These are phyloP conservation scores for Arenaria interpres DNA, from an alignment of 2,113 vertebrate genomes.

Conservation along the genomic window DNA sequence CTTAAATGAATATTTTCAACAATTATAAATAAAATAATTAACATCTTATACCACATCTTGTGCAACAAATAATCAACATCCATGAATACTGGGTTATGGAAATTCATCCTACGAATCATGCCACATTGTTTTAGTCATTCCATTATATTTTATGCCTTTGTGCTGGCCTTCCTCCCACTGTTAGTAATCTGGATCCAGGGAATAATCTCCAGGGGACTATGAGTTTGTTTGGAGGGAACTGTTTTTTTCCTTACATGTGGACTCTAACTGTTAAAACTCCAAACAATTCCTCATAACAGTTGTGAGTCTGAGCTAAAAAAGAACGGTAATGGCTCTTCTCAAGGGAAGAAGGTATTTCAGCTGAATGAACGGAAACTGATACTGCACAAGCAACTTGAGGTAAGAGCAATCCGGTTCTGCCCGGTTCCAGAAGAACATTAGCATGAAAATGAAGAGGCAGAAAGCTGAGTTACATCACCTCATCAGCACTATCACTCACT, in stretches of 20 bases:
- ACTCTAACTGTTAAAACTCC: constrained; percentile 15
- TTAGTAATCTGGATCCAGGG: constrained; percentile 31
- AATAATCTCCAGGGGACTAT: constrained; percentile 20
- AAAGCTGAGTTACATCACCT: constrained; percentile 12
- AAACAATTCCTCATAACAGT: not conserved
- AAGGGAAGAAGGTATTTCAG: constrained; percentile 19
- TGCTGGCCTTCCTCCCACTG: constrained; percentile 33
- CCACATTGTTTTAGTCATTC: constrained; percentile 49
- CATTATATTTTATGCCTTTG: constrained; percentile 36
- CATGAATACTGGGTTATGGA: constrained; percentile 7
- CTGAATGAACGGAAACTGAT: constrained; percentile 3
- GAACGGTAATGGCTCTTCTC: not conserved
- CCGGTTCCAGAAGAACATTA: not conserved
- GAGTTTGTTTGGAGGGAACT: constrained; percentile 30
- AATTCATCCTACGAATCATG: constrained; percentile 18
- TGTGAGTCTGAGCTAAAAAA: not conserved
- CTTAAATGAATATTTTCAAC: constrained; percentile 56
- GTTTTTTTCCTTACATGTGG: constrained; percentile 25
- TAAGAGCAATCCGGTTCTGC: not conserved
- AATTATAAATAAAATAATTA: constrained; percentile 53
- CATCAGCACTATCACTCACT: not conserved
- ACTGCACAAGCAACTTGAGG: not conserved
- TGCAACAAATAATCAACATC: constrained; percentile 9
- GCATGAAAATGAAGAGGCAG: not conserved
- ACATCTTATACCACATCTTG: constrained; percentile 25